Evolutionary conservation across 2,888 invertebrate genomes (phyloP).

Genomic region (Hemicrepidius hirtus): DNA sequence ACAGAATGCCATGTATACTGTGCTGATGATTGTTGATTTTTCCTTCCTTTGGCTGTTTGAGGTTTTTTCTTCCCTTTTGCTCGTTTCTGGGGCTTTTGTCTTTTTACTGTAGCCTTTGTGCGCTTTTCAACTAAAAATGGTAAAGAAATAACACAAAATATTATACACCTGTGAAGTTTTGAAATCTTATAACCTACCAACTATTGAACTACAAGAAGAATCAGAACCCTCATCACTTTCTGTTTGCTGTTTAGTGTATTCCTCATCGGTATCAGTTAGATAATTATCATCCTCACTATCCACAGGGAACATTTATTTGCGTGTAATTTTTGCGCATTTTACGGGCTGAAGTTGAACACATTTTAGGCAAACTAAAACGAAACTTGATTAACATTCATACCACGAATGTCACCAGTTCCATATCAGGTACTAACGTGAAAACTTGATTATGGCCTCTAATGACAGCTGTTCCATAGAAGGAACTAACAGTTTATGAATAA

Average conservation of each 20-base stretch:
- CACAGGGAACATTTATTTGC: neutral
- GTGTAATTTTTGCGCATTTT: too few species aligned
- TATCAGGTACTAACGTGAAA: neutral
- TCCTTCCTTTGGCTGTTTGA: conserved; percentile 6
- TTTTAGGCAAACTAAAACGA: neutral
- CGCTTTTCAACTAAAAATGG: too few species aligned
- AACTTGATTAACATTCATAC: neutral
- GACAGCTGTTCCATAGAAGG: neutral
- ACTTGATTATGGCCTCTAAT: neutral
- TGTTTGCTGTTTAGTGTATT: too few species aligned
- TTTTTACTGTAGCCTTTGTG: too few species aligned
- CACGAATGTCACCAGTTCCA: neutral
- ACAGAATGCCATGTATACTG: neutral
- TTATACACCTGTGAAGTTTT: neutral
- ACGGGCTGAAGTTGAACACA: too few species aligned
- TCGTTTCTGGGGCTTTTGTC: neutral
- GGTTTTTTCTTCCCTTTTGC: neutral
- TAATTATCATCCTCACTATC: too few species aligned
- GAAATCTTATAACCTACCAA: neutral
- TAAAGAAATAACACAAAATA: too few species aligned
- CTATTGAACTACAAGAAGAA: neutral
- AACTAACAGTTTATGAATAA: neutral
- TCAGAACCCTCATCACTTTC: neutral
- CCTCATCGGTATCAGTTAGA: too few species aligned
- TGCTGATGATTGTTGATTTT: conserved; percentile 3